Conservation (phyloP, 2,113 vertebrate genomes). For the Cavia aperea region DNA sequence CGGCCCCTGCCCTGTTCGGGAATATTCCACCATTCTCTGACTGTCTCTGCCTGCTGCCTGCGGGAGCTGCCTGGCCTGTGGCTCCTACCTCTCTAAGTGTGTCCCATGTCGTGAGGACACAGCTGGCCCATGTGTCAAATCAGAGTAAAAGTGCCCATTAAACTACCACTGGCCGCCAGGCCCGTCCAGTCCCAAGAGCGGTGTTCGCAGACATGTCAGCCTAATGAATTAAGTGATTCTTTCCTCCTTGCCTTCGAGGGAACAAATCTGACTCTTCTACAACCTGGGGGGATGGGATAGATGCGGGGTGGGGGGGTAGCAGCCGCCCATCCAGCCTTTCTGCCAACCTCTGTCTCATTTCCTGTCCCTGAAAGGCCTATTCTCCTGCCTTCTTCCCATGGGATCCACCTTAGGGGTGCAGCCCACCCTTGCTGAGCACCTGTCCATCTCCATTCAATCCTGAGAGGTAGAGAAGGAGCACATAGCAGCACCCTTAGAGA, state of each 20-base stretch:
- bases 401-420: not conserved
- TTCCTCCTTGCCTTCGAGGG: not conserved
- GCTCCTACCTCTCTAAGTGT: not conserved
- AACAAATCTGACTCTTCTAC: not conserved
- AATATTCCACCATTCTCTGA: not conserved
- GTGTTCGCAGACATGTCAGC: not conserved
- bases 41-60: not conserved
- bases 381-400: not conserved
- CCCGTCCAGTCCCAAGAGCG: not conserved
- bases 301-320: accelerated
- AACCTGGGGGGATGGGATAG: not conserved
- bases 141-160: conserved; percentile 51
- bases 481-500: not conserved
- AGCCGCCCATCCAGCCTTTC: not conserved
- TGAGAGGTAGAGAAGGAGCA: not conserved
- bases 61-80: not conserved
- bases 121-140: conserved; percentile 34
- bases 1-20: not conserved
- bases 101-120: not conserved
- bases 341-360: not conserved
- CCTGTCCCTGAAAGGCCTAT: not conserved
- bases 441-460: not conserved
- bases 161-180: conserved; percentile 13
- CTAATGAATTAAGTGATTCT: conserved; percentile 37
- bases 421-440: not conserved